These are phyloP conservation scores for Sebastes paucispinis DNA, from an alignment of 2,797 vertebrate genomes.

Conservation along the genomic window DNA sequence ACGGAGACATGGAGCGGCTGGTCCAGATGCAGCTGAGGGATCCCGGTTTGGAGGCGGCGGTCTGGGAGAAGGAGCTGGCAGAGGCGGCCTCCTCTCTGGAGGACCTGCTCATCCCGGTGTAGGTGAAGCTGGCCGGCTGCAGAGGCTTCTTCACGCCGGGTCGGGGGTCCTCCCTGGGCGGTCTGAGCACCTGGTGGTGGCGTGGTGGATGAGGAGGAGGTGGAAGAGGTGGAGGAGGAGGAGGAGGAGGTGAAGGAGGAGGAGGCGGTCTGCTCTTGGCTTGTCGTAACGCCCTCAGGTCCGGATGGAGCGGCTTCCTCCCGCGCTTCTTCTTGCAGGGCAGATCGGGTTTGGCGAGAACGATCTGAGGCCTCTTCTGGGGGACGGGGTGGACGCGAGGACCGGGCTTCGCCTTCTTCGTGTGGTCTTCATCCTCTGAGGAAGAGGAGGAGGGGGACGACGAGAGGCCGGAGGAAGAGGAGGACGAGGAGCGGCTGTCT, in stretches of 20 bases:
- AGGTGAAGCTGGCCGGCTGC: constrained; percentile 83
- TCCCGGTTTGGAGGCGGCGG: constrained; percentile 31
- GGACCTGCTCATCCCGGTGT: constrained; percentile 67
- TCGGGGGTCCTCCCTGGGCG: constrained; percentile 61
- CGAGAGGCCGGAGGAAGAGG: constrained; percentile 70
- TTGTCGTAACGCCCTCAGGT: constrained; percentile 85
- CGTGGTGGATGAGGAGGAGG: constrained; percentile 7
- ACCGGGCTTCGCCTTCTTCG: constrained; percentile 83
- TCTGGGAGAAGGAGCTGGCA: constrained; percentile 62
- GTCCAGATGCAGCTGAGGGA: constrained; percentile 62
- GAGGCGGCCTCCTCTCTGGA: constrained; percentile 53
- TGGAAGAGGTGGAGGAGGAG: neutral
- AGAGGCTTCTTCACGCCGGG: constrained; percentile 77
- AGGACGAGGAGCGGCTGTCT: constrained; percentile 67
- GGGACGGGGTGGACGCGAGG: constrained; percentile 85
- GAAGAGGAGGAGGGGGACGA: constrained; percentile 80
- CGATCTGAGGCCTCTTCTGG: constrained; percentile 91
- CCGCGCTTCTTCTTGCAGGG: constrained; percentile 87
- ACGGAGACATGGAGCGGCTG: constrained; percentile 43
- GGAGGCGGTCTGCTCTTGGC: constrained; percentile 60
- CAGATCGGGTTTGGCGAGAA: constrained; percentile 86
- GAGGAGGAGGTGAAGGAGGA: neutral
- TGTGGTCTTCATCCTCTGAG: constrained; percentile 88
- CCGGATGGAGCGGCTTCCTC: constrained; percentile 88
- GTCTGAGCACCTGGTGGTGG: constrained; percentile 83